A percentile compares a stretch with the other conserved stretches of the same genome.
phyloP scores from a whole-genome alignment of 35 echinoderm and acorn worm genomes.

The Holothuria glaberrima region DNA sequence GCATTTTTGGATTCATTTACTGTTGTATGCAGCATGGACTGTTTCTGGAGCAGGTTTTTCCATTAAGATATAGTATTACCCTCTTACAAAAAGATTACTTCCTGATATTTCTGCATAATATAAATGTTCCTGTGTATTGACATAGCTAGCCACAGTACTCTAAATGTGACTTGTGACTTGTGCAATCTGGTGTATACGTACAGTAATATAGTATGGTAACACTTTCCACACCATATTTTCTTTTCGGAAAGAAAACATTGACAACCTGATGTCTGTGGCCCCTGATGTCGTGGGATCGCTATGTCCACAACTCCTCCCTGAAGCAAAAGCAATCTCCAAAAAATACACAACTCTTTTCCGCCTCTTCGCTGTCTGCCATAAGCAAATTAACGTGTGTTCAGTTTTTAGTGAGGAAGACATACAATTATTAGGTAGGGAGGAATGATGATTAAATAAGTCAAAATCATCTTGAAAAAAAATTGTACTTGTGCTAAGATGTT shows the following conservation, averaged over 20 bases:
- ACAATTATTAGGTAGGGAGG: too few relatives aligned
- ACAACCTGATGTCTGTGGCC: neutral
- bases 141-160: too few relatives aligned
- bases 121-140: neutral
- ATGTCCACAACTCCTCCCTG: slow-evolving; percentile 3
- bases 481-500: too few relatives aligned
- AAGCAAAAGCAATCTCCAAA: neutral
- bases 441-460: too few relatives aligned
- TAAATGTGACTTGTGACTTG: too few relatives aligned
- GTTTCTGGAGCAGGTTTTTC: neutral
- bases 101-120: neutral
- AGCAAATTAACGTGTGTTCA: neutral
- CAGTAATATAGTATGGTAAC: too few relatives aligned
- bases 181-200: too few relatives aligned
- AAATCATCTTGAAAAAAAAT: too few relatives aligned
- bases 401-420: too few relatives aligned
- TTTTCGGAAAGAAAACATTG: slow-evolving; percentile 52
- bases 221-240: too few relatives aligned
- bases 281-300: neutral
- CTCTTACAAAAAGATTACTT: neutral
- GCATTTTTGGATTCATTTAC: neutral
- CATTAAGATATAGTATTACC: neutral
- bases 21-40: neutral
- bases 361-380: slow-evolving; percentile 53
- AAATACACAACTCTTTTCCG: slow-evolving; percentile 48